Conservation (phyloP, 2,113 vertebrate genomes). For the Tichodroma muraria region DNA sequence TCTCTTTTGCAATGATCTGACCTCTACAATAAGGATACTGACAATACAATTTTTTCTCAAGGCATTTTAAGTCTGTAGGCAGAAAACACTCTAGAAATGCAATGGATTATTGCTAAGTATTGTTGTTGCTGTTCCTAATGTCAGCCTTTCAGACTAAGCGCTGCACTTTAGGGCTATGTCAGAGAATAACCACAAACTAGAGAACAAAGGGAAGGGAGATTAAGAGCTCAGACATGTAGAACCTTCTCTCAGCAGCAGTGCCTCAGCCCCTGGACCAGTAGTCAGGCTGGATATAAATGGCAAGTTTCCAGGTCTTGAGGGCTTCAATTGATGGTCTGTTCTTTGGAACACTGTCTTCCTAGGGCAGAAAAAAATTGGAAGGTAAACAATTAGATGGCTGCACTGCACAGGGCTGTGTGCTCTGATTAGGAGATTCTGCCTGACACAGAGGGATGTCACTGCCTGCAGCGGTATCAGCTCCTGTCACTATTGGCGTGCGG, state of each 20-base stretch:
- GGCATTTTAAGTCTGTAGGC: neutral
- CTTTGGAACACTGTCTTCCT: conserved; percentile 7
- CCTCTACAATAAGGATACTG: neutral
- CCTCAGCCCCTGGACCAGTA: neutral
- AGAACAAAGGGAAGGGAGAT: neutral
- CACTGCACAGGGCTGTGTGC: neutral
- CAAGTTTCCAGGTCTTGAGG: neutral
- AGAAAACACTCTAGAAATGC: neutral
- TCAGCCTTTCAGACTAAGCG: neutral
- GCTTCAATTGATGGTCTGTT: conserved; percentile 2
- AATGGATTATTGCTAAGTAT: neutral
- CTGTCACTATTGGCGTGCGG: neutral
- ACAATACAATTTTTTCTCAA: neutral
- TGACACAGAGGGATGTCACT: conserved; percentile 19
- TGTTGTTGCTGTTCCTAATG: conserved; percentile 1
- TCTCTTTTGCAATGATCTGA: neutral
- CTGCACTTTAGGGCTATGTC: neutral
- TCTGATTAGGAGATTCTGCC: conserved; percentile 5
- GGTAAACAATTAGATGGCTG: conserved; percentile 38
- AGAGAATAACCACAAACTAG: neutral
- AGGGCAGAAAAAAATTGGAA: conserved; percentile 36
- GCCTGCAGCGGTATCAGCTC: conserved; percentile 46
- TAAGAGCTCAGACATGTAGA: neutral
- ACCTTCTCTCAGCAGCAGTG: neutral
- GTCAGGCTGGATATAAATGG: neutral